Base-by-base conservation (phyloP, 2,113 vertebrate species). In the Cyprinodon brontotheroides region DNA sequence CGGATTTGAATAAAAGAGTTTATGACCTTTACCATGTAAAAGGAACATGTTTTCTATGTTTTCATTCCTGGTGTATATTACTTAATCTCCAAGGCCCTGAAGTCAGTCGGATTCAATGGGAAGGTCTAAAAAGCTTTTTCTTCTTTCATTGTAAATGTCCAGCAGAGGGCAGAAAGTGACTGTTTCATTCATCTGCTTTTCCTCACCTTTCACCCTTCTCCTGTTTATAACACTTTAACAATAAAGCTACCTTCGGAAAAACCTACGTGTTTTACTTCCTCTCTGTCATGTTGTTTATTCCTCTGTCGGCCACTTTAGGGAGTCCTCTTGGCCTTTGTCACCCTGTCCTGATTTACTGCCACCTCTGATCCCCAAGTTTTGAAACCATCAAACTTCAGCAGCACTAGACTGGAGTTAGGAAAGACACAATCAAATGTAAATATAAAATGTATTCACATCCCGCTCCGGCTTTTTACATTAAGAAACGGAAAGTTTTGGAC, bases 111-210 rank as follows among this genome's bases (percentile, higher is more conserved):
- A 48, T 75, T 83, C 50, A 66, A 72, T 70, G 11, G 17, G 64
- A 70, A 70, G 38, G 47, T 50, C 43, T 57, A 4, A 39, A 40
- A 36, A 64, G 61, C 29, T 29, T 41, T 11, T 39, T 8, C 29
- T 1, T 20, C 12, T 29, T n/a, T 13, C 11, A 65, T 3, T 13
- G 11, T 70, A 64, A 36, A 20, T 40, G 50, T 77, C 88, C 93
- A 89, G 84, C 87, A 93, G 93, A 85, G 82, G 90, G 91, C 91
- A 91, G 80, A 43, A 45, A 62, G 68, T 81, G 78, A 76, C 86
- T 69, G 4, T 7, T 39, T 22, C 8, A 75, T 53, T 62, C 3
- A 37, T 47, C 57, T 15, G 47, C 43, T n/a, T 4, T 3, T 41
- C 22, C 13, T 70, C 36, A 38, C 11, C 9, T 64, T 65, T 40